Evolutionary conservation across 2,888 invertebrate genomes (phyloP).

Genomic region (Tinea trinotella): DNA sequence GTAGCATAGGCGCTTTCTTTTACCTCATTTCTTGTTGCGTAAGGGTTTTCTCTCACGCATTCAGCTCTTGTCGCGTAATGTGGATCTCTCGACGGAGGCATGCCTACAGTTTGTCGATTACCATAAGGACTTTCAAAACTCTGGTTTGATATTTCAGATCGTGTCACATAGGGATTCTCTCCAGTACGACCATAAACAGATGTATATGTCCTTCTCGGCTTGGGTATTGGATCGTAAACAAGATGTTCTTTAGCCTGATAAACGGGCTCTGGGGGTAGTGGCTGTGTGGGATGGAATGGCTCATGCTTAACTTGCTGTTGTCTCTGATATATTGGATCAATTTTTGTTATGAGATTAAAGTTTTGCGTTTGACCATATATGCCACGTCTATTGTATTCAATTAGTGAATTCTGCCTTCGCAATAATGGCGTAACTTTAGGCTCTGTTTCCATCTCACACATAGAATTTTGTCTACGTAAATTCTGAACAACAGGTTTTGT

Average conservation of each 20-base stretch:
- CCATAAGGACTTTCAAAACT: conserved; percentile 61
- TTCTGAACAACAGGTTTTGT: conserved; percentile 53
- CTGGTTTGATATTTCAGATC: conserved; percentile 56
- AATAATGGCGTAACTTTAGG: conserved; percentile 69
- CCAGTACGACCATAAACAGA: conserved; percentile 57
- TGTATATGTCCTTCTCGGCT: conserved; percentile 62
- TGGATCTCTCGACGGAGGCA: conserved; percentile 53
- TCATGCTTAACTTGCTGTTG: conserved; percentile 63
- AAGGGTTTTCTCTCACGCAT: conserved; percentile 19
- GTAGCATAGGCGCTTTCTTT: conserved; percentile 36
- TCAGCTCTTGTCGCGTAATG: conserved; percentile 32
- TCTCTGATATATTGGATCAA: conserved; percentile 71
- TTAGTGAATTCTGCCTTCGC: conserved; percentile 67
- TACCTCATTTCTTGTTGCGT: conserved; percentile 32
- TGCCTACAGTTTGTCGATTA: conserved; percentile 50
- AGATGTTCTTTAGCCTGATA: conserved; percentile 68
- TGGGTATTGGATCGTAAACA: conserved; percentile 65
- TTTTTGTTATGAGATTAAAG: conserved; percentile 71
- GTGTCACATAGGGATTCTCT: conserved; percentile 55
- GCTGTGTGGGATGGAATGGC: conserved; percentile 64
- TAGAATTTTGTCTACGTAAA: conserved; percentile 59
- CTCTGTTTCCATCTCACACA: conserved; percentile 69
- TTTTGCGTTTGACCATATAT: conserved; percentile 57
- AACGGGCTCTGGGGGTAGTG: conserved; percentile 65
- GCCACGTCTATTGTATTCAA: conserved; percentile 64